Evolutionary conservation across 2,888 invertebrate genomes (phyloP), one percentile per base, ranked within the genome.

Genomic region (Ctena decussata): DNA sequence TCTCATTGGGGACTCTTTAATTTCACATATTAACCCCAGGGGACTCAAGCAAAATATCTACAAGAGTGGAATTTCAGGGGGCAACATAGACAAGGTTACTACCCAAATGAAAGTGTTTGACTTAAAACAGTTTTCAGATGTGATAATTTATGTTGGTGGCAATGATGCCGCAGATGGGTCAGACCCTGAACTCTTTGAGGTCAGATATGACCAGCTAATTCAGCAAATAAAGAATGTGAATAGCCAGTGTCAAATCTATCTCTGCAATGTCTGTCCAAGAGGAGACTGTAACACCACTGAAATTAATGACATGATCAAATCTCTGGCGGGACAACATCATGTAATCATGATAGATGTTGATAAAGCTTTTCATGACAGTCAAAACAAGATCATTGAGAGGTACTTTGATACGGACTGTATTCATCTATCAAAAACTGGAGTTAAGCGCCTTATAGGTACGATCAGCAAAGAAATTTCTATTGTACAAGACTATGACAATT

Each of bases 131-230:
- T 70, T 70, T 24, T 37, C 70, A 41, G 24, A 32, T 5, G 41
- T 70, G 6, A 70, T 69, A 15, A 37, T 70, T 30, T 37, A 70
- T 37, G 37, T 37, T 70, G 70, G 70, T 39, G 70, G 70, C 37
- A 70, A 70, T 70, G 70, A 70, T 41, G 70, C 70, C 37, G 60
- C 60, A 12, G 39, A 39, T 70, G 70, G 41, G 11, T n/a, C 37
- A 37, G 39, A 70, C 39, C 37, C 41, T 6, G 70, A 70, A 24
- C 37, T 39, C 6, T 70, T 70, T 27, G 69, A 69, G 30, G 69
- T 27, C 11, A 32, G 21, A 24, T 69, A 69, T 27, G 69, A 69
- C 69, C 69, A 37, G 21, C 37, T 69, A 6, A 69, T 69, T 30
- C 32, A n/a, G 6, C 12, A 70, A 3, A 70, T 70, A n/a, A 70